phyloP scores from a whole-genome alignment of 2,888 invertebrate species.

The Aleiodes alternator region DNA sequence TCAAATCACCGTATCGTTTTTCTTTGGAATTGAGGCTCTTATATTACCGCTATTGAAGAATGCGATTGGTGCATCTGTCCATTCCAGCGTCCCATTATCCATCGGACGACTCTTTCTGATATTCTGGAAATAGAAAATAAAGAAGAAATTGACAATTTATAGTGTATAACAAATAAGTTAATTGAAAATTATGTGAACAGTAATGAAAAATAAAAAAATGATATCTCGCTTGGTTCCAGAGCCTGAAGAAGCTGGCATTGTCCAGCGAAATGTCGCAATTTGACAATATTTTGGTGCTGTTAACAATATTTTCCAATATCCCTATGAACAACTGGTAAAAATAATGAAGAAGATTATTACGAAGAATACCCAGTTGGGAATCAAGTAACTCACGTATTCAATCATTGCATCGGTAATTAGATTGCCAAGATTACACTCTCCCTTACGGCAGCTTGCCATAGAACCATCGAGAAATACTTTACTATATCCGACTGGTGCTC shows the following conservation, averaged over 20 bases:
- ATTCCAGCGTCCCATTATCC: constrained; percentile 74
- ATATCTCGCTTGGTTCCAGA: no score
- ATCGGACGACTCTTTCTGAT: constrained; percentile 60
- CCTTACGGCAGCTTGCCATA: constrained; percentile 79
- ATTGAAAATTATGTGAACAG: no score
- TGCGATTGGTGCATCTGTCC: constrained; percentile 88
- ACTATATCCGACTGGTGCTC: constrained; percentile 81
- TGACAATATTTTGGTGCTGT: no score
- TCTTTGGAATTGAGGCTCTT: constrained; percentile 80
- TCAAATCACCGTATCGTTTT: constrained; percentile 75
- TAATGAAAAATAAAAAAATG: no score
- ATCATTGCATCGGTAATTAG: constrained; percentile 87
- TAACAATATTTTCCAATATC: no score
- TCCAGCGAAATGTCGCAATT: no score
- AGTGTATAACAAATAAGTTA: no score
- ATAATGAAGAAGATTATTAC: no score
- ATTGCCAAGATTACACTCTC: constrained; percentile 92
- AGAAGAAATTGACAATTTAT: neutral
- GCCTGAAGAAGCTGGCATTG: no score
- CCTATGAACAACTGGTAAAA: no score
- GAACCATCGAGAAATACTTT: constrained; percentile 84
- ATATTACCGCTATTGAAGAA: constrained; percentile 87
- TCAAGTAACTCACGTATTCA: constrained; percentile 75
- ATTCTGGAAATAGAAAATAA: constrained; percentile 26
- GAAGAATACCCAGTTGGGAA: no score